Evolutionary conservation across 2,888 invertebrate genomes (phyloP).

Genomic region (Agonopterix arenella): DNA sequence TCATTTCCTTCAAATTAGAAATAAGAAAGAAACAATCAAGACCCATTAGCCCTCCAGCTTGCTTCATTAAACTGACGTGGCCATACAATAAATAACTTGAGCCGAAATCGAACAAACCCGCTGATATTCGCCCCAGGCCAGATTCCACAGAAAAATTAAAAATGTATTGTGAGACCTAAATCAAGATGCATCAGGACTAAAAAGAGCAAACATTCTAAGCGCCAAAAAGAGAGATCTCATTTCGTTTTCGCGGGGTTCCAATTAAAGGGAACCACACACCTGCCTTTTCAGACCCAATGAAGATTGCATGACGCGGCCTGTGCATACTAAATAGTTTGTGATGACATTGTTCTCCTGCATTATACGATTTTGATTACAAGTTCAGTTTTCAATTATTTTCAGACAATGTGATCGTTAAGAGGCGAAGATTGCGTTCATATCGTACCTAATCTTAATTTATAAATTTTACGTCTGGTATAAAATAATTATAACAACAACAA

Average conservation of each 20-base stretch:
- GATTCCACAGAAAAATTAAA: constrained; percentile 9
- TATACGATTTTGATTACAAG: too few species aligned
- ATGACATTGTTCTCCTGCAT: background rate
- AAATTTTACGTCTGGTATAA: too few species aligned
- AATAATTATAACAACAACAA: too few species aligned
- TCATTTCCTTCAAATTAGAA: too few species aligned
- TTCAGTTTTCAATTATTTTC: background rate
- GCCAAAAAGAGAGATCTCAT: constrained; percentile 17
- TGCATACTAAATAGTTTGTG: constrained; percentile 1
- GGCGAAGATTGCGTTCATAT: too few species aligned
- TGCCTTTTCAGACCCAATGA: constrained; percentile 14
- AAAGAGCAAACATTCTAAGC: constrained; percentile 13
- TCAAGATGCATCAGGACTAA: constrained; percentile 10
- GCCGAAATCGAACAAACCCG: constrained; percentile 7
- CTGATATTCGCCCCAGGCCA: constrained; percentile 9
- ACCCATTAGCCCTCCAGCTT: background rate
- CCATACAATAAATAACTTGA: constrained; percentile 4
- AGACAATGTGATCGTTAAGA: too few species aligned
- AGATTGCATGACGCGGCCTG: constrained; percentile 6
- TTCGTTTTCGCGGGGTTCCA: constrained; percentile 18
- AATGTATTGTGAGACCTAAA: constrained; percentile 7
- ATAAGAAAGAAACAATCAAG: background rate
- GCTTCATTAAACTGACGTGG: constrained; percentile 1
- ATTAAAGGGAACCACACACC: constrained; percentile 20
- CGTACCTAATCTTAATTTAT: too few species aligned